These are phyloP conservation scores for Drosophila engyochracea DNA, from an alignment of 2,888 invertebrate genomes.

Conservation along the genomic window DNA sequence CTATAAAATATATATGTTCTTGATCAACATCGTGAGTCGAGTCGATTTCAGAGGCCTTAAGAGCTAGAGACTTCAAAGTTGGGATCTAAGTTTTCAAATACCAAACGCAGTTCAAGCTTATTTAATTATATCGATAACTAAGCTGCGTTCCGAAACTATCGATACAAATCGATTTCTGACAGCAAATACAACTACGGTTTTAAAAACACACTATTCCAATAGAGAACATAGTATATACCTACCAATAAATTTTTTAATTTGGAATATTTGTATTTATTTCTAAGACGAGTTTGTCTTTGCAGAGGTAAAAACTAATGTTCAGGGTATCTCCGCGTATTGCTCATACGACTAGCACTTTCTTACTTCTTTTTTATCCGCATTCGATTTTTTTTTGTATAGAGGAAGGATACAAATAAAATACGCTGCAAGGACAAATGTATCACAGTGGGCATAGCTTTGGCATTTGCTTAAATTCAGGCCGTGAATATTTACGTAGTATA, in stretches of 20 bases:
- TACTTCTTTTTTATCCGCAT: slow-evolving; percentile 31
- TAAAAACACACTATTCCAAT: background rate
- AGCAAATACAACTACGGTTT: background rate
- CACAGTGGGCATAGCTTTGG: slow-evolving; percentile 4
- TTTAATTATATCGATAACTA: background rate
- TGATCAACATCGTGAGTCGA: background rate
- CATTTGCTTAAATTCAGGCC: background rate
- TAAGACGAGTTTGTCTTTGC: background rate
- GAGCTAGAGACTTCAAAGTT: background rate
- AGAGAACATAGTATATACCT: background rate
- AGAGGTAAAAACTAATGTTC: accelerated
- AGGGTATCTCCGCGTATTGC: background rate
- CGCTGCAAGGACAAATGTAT: slow-evolving; percentile 23
- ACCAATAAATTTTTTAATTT: background rate
- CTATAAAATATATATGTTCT: background rate
- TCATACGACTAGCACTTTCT: slow-evolving; percentile 4
- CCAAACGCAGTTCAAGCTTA: background rate
- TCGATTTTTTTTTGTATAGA: slow-evolving; percentile 16
- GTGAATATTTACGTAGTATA: background rate
- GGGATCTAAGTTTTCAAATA: background rate
- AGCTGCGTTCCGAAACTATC: background rate
- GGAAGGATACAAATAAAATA: slow-evolving; percentile 17
- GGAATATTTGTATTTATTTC: background rate
- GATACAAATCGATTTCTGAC: background rate
- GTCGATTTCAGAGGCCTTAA: background rate